These are phyloP conservation scores for Oscarella lobularis DNA, from an alignment of 37 sponge, comb jelly and placozoan genomes.

Conservation along the genomic window DNA sequence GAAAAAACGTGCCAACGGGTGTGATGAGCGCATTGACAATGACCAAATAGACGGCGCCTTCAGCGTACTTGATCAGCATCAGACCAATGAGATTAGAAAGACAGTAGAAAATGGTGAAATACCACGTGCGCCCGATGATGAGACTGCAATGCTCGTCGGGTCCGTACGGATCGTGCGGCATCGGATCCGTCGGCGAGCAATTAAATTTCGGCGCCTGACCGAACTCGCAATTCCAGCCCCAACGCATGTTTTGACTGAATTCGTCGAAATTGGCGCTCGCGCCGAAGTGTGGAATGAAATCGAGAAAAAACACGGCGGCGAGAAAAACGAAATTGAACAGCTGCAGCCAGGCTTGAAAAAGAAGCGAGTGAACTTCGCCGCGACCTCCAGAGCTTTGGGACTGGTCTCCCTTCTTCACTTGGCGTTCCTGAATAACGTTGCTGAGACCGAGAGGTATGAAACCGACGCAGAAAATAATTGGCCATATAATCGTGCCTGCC, in stretches of 20 bases:
- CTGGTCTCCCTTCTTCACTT: not conserved
- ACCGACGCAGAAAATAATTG: conserved; percentile 1
- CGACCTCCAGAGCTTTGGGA: not conserved
- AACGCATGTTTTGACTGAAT: not conserved
- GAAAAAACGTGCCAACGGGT: conserved; percentile 60
- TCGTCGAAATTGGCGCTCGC: not conserved
- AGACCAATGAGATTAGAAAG: conserved; percentile 6
- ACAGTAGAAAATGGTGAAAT: conserved; percentile 9
- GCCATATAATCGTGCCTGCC: not conserved
- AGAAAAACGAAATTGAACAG: not conserved
- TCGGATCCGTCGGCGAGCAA: not conserved
- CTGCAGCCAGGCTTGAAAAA: conserved; percentile 41
- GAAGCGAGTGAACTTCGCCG: conserved; percentile 1
- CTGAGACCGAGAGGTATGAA: conserved; percentile 7
- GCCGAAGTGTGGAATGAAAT: conserved; percentile 42
- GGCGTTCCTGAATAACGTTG: conserved; percentile 10
- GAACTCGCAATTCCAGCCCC: not conserved
- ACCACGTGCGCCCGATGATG: not conserved
- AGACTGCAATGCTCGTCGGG: not conserved
- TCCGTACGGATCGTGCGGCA: not conserved
- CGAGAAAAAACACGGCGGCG: conserved; percentile 43
- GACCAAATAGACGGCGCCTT: conserved; percentile 53
- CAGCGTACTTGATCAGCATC: conserved; percentile 43
- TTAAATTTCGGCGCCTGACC: not conserved
- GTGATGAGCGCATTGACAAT: conserved; percentile 57